Base-by-base conservation (phyloP, 2,797 vertebrate species). In the Microctenopoma lineatum region DNA sequence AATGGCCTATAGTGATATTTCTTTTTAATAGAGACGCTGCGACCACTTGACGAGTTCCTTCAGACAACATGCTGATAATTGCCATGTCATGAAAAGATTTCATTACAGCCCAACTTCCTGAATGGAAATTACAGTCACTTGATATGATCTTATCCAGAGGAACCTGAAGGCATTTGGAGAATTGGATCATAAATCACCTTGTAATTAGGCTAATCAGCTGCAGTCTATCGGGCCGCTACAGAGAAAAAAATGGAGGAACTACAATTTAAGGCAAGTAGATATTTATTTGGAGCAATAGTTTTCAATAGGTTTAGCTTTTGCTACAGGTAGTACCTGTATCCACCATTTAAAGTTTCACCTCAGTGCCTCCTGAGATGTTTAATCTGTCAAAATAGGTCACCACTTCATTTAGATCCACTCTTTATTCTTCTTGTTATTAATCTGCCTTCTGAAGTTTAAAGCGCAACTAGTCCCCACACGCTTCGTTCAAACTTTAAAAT, bases 171-270 rank as follows among this genome's bases (percentile, higher is more conserved):
- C 61, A 42, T 77, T 65, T 59, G 57, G 65, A 74, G 60, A 72
- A 73, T 36, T 52, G 63, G 83, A 83, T 84, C 77, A 89, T 61
- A 62, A 78, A 72, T 59, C 68, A 78, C 66, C 65, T 64, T 45
- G 29, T 84, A 77, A 82, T 84, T 75, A 64, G 79, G 69, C 12
- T 73, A 66, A 84, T 71, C 69, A 60, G 75, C 44, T 36, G 4
- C 32, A 51, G 71, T 53, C 66, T 59, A 62, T 64, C 52, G 53
- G 64, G 58, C 52, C 34, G 67, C 29, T 63, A 45, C 1, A 45
- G 16, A 45, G 41, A 5, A 42, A 42, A 45, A 45, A 21, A 21
- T 21, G 21, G 21, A 21, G 21, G 21, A 21, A 21, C 21, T 21
- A 21, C 21, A 21, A 21, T 21, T 21, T 21, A 21, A 21, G 21